Percentiles rank a stretch among this genome's conserved stretches.
These are phyloP conservation scores for Otus scops DNA, from an alignment of 2,797 vertebrate genomes.

Conservation along the genomic window DNA sequence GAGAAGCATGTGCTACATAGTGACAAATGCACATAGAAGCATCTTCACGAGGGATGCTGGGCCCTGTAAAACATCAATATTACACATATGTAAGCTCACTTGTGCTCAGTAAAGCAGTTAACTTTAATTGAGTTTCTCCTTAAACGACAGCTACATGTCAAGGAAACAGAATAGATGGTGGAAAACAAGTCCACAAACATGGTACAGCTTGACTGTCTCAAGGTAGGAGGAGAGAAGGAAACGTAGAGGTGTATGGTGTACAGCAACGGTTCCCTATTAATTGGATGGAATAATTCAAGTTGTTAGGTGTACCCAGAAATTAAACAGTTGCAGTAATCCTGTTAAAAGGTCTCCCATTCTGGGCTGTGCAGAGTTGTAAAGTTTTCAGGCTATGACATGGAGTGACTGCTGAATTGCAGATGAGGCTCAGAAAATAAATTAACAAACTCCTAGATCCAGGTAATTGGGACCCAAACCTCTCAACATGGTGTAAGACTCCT, in stretches of 20 bases:
- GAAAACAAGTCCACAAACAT: neutral
- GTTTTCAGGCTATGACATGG: fast-evolving
- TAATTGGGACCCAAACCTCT: neutral
- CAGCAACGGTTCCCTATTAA: neutral
- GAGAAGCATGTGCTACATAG: neutral
- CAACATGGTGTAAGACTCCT: neutral
- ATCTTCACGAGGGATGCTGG: neutral
- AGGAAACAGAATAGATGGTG: neutral
- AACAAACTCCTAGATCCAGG: neutral
- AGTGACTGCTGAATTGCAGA: neutral
- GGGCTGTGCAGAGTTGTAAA: neutral
- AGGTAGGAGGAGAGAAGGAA: neutral
- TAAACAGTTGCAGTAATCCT: neutral
- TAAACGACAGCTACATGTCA: neutral
- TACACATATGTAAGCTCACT: neutral
- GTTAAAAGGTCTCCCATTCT: neutral
- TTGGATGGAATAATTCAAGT: neutral
- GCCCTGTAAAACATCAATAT: neutral
- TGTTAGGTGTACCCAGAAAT: neutral
- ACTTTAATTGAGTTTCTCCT: neutral
- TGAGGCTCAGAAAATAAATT: neutral
- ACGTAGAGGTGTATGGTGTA: neutral
- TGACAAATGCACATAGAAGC: neutral
- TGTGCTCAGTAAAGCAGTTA: neutral
- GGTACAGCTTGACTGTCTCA: neutral